These are phyloP conservation scores for Bicyclus anynana DNA, from an alignment of 1,140 invertebrate species.

Conservation along the genomic window DNA sequence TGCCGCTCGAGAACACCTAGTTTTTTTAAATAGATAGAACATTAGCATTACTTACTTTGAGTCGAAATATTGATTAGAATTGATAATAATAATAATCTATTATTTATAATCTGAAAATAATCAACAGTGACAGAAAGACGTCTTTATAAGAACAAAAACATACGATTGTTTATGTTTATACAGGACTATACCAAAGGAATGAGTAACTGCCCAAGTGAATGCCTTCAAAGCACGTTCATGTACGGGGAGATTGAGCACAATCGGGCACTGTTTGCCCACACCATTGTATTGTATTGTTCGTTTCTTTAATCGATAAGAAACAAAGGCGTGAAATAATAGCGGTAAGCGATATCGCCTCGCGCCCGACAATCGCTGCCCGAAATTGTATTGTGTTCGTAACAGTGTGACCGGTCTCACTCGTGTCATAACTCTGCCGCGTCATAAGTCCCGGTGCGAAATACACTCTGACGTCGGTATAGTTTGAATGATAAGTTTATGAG, in stretches of 20 bases:
- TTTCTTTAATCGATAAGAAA: slow-evolving; percentile 32
- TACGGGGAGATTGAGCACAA: slow-evolving; percentile 21
- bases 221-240: neutral
- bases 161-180: too few relatives aligned
- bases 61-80: too few relatives aligned
- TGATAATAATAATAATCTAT: too few relatives aligned
- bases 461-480: neutral
- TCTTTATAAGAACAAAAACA: too few relatives aligned
- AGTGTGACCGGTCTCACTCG: neutral
- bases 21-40: too few relatives aligned
- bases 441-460: neutral
- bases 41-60: too few relatives aligned
- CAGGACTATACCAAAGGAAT: too few relatives aligned
- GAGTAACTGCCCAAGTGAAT: too few relatives aligned
- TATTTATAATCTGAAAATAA: too few relatives aligned
- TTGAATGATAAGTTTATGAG: too few relatives aligned
- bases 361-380: slow-evolving; percentile 1
- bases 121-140: too few relatives aligned
- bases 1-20: too few relatives aligned
- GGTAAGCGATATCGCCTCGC: slow-evolving; percentile 5
- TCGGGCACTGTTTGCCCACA: slow-evolving; percentile 20
- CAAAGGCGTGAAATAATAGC: slow-evolving; percentile 26
- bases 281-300: slow-evolving; percentile 23
- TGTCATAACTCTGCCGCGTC: neutral
- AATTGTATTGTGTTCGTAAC: slow-evolving; percentile 5